phyloP scores from a whole-genome alignment of 2,113 vertebrate species.

The Promerops cafer region DNA sequence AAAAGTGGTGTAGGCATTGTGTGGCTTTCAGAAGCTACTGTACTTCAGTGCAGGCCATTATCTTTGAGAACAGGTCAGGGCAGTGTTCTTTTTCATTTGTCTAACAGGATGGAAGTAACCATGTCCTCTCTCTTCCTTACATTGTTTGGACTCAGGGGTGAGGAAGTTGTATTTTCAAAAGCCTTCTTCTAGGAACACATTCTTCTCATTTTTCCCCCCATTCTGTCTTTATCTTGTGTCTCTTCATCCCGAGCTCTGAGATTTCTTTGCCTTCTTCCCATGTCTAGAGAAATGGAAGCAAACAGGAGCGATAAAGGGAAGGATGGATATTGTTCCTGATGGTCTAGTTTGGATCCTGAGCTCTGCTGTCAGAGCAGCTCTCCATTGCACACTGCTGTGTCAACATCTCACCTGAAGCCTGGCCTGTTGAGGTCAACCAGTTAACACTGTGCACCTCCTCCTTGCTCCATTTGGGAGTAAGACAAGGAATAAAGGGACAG shows the following conservation, averaged over 20 bases:
- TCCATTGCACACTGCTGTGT: neutral
- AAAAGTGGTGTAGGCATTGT: neutral
- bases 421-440: neutral
- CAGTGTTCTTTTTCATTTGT: neutral
- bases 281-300: neutral
- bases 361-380: neutral
- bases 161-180: neutral
- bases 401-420: neutral
- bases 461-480: neutral
- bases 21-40: neutral
- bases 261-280: neutral
- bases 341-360: neutral
- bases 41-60: neutral
- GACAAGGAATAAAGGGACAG: neutral
- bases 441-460: neutral
- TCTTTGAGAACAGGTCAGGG: neutral
- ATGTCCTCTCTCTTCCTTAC: neutral
- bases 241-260: neutral
- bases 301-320: neutral
- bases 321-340: fast-evolving
- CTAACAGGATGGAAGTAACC: neutral
- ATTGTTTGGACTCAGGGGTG: neutral
- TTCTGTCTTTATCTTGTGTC: neutral
- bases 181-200: fast-evolving
- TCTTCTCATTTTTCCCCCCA: neutral